A percentile compares a stretch with the other conserved stretches of the same genome.
phyloP scores from a whole-genome alignment of 1,140 invertebrate species.

The Macrobrachium nipponense region DNA sequence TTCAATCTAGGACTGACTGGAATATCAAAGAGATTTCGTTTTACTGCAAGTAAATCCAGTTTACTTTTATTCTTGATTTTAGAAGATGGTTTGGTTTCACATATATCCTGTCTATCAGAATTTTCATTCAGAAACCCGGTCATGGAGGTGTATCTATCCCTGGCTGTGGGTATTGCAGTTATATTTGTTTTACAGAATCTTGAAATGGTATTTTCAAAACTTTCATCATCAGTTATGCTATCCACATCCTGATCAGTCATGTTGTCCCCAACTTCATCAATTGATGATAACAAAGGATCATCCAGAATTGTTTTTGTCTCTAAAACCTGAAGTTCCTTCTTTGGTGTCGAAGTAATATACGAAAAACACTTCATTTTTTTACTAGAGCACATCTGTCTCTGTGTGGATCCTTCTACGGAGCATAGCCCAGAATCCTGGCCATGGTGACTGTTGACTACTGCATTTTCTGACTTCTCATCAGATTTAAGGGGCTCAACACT shows the following conservation, averaged over 20 bases:
- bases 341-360: constrained; percentile 49
- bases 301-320: constrained; percentile 42
- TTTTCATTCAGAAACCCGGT: constrained; percentile 14
- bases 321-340: constrained; percentile 28
- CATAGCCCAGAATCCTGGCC: constrained; percentile 35
- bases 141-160: neutral
- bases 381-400: neutral
- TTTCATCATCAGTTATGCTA: constrained; percentile 38
- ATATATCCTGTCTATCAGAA: constrained; percentile 19
- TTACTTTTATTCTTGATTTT: neutral
- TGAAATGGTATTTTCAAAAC: neutral
- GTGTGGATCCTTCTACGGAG: neutral
- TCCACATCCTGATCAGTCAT: constrained; percentile 21
- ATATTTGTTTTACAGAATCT: constrained; percentile 30
- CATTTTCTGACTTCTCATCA: neutral
- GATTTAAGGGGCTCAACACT: no score
- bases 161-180: neutral
- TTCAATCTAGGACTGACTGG: constrained; percentile 52
- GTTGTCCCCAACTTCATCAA: constrained; percentile 32
- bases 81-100: constrained; percentile 21
- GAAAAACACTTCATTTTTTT: neutral
- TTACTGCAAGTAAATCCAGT: constrained; percentile 11
- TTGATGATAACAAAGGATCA: constrained; percentile 42
- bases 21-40: constrained; percentile 49
- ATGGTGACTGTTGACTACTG: neutral